These are phyloP conservation scores for Tachystola acroxantha DNA, from an alignment of 2,888 invertebrate genomes.

Conservation along the genomic window DNA sequence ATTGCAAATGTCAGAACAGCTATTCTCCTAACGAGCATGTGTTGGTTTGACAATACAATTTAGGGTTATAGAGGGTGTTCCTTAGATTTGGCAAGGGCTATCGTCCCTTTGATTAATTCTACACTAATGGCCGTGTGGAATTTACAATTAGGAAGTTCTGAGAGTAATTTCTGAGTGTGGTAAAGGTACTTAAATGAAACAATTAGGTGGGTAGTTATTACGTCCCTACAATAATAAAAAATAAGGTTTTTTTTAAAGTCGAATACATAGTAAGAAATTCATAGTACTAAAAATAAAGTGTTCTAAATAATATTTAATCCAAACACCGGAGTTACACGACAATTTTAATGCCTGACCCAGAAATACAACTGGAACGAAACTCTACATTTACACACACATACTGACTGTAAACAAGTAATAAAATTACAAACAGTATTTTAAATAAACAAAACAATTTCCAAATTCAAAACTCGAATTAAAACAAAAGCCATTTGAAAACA, in stretches of 20 bases:
- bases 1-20: conserved; percentile 27
- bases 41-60: conserved; percentile 63
- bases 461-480: conserved; percentile 10
- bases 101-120: conserved; percentile 60
- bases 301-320: neutral
- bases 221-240: too few species aligned
- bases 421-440: too few species aligned
- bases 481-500: conserved; percentile 20
- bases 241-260: too few species aligned
- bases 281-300: too few species aligned
- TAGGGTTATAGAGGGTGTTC: conserved; percentile 37
- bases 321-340: neutral
- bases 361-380: conserved; percentile 19
- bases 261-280: too few species aligned
- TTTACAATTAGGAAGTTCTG: conserved; percentile 45
- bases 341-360: neutral
- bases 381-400: too few species aligned
- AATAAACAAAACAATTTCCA: conserved; percentile 10
- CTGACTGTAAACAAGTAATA: too few species aligned
- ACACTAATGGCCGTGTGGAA: conserved; percentile 49
- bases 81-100: conserved; percentile 46
- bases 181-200: too few species aligned
- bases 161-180: neutral
- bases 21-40: conserved; percentile 43
- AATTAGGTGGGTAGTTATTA: too few species aligned